Percentiles rank a stretch among this genome's conserved stretches.
Evolutionary conservation across 53 echinoderm and acorn worm genomes (phyloP).

Genomic region (Luidia sarsii): DNA sequence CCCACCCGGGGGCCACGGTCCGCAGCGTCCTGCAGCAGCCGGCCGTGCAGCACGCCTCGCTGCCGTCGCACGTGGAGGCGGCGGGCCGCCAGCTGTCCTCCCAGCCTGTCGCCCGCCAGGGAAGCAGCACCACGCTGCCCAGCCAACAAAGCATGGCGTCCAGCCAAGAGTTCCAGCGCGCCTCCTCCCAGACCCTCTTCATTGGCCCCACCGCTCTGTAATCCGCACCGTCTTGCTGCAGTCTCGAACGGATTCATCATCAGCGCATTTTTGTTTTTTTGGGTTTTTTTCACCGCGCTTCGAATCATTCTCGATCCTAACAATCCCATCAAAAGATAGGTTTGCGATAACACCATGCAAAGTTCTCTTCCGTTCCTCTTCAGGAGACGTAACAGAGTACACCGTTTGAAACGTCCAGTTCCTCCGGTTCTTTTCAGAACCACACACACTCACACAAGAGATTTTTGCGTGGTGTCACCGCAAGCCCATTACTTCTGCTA

Average conservation of each 20-base stretch:
- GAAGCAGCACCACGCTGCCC: slow-evolving; percentile 22
- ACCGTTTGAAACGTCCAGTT: no score
- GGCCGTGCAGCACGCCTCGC: slow-evolving; percentile 19
- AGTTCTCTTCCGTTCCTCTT: no score
- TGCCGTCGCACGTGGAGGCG: slow-evolving; percentile 28
- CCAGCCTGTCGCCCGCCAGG: slow-evolving; percentile 22
- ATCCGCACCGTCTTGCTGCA: not conserved
- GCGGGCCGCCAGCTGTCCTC: slow-evolving; percentile 26
- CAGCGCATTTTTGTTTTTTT: not conserved
- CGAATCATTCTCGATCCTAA: not conserved
- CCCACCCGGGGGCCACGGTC: slow-evolving; percentile 2
- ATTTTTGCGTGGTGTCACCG: no score
- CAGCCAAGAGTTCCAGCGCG: slow-evolving; percentile 48
- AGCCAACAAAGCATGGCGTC: slow-evolving; percentile 11
- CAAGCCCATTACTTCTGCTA: no score
- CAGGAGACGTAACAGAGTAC: no score
- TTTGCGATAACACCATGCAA: no score
- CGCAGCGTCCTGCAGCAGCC: slow-evolving; percentile 41
- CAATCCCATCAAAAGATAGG: not conserved
- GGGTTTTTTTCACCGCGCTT: not conserved
- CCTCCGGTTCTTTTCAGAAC: no score
- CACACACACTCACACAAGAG: no score
- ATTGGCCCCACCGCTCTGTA: slow-evolving; percentile 77
- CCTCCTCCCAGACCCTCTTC: slow-evolving; percentile 63
- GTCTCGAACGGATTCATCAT: no score